Base-by-base conservation (phyloP, 2,797 vertebrate species). In the Aulostomus chinensis region DNA sequence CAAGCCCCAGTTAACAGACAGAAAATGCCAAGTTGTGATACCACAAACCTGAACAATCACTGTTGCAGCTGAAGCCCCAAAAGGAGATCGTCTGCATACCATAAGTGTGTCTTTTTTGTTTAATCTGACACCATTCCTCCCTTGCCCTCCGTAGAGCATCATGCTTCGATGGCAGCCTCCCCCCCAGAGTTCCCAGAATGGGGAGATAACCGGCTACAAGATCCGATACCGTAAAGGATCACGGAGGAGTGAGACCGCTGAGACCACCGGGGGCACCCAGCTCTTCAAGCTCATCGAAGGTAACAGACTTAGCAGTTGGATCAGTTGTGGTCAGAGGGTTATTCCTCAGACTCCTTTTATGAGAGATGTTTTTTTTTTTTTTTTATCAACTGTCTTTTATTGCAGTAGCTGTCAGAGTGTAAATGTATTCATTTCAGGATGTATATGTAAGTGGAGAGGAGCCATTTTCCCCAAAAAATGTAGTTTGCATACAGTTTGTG, bases 131-230 rank as follows among this genome's bases (percentile, higher is more conserved):
- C n/a, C n/a, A n/a, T n/a, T n/a, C 12, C 2, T 22, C 1, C 1
- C 21, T 43, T 33, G 1, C 15, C 18, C 6, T 20, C 29, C 58
- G 11, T 78, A 99, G 97, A 94, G 94, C 81, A 91, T 99, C 75
- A 75, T 96, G 90, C 89, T 97, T 9, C 93, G 94, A 66, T 99
- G 97, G 97, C 96, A 98, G 73, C 94, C 95, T 0, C 97, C 97
- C 0, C 93, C 94, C 11, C 72, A 78, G 0, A 92, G 88, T 0
- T 84, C 91, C 13, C 96, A 98, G 33, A 99, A 98, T 0, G 97
- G 97, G 0, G 93, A 94, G 42, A 95, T 99, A 77, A 93, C 83
- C 0, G 91, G 93, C 12, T 99, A 99, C 87, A 98, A 95, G 83
- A 94, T 99, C 38, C 95, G 97, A 28, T 98, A 98, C 79, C 91